These are phyloP conservation scores for Xestia c-nigrum DNA, from an alignment of 2,888 invertebrate species.

Conservation along the genomic window DNA sequence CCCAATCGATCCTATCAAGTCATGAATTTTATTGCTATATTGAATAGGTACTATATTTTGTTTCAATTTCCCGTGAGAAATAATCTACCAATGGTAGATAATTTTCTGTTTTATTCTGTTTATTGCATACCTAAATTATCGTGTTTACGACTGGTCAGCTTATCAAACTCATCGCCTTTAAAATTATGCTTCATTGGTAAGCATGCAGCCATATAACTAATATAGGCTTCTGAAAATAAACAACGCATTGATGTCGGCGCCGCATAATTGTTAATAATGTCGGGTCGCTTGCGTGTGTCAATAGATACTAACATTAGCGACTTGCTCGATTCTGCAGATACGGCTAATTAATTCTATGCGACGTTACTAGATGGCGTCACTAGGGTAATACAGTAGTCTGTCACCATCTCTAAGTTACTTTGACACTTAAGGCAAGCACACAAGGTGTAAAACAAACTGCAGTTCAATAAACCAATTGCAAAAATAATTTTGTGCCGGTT, in stretches of 20 bases:
- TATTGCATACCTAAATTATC: conserved; percentile 55
- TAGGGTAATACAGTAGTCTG: conserved; percentile 27
- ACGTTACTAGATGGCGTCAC: conserved; percentile 71
- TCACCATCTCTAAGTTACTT: conserved; percentile 5
- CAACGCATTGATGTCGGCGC: conserved; percentile 76
- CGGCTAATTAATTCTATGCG: conserved; percentile 74
- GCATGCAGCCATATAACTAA: conserved; percentile 51
- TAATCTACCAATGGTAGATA: conserved; percentile 53
- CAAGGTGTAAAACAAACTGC: conserved; percentile 51
- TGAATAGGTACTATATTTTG: conserved; percentile 32
- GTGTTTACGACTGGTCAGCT: conserved; percentile 58
- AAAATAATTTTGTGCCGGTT: conserved; percentile 55
- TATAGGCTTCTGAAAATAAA: conserved; percentile 70
- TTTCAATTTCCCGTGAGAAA: conserved; percentile 71
- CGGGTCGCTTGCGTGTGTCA: conserved; percentile 71
- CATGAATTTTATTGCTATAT: conserved; percentile 64
- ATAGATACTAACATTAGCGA: conserved; percentile 69
- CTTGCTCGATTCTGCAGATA: conserved; percentile 63
- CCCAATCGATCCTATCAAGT: conserved; percentile 58
- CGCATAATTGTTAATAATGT: conserved; percentile 81
- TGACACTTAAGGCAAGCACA: conserved; percentile 33
- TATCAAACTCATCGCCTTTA: conserved; percentile 63
- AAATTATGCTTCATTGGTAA: conserved; percentile 61
- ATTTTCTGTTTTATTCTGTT: conserved; percentile 63
- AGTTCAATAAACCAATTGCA: conserved; percentile 14